These are phyloP conservation scores for Pachypanchax playfairii DNA, from an alignment of 2,113 vertebrate species.

Conservation along the genomic window DNA sequence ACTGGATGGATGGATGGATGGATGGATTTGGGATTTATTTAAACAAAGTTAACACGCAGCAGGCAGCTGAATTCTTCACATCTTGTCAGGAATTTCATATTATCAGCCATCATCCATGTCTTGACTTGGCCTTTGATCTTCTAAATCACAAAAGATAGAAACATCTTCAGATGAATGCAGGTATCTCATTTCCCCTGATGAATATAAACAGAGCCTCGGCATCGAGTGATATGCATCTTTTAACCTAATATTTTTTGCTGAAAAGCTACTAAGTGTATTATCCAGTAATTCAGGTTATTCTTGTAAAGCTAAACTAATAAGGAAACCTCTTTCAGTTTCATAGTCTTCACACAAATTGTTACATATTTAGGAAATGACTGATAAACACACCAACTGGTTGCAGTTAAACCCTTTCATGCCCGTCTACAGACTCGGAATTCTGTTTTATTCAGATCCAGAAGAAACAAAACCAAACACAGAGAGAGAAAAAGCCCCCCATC, in stretches of 20 bases:
- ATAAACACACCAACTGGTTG: background rate
- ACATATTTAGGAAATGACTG: background rate
- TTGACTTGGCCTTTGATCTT: no score
- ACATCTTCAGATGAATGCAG: background rate
- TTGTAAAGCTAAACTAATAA: background rate
- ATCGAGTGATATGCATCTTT: background rate
- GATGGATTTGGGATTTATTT: no score
- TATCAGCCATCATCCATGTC: background rate
- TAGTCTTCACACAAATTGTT: background rate
- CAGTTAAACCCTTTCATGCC: conserved; percentile 1
- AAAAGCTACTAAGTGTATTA: background rate
- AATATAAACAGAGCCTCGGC: background rate
- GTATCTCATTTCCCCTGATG: background rate
- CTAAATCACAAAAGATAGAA: background rate
- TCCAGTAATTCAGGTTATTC: background rate
- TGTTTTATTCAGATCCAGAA: conserved; percentile 60
- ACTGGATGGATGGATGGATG: no score
- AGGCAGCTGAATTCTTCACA: no score
- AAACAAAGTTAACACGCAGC: no score
- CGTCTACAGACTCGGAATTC: conserved; percentile 16
- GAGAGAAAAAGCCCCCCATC: conserved; percentile 36
- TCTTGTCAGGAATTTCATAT: no score
- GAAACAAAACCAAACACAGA: conserved; percentile 34
- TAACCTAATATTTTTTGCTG: background rate
- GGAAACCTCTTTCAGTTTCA: background rate